Conservation (phyloP, 37 sponge, comb jelly and placozoan genomes). For the Axinella damicornis region DNA sequence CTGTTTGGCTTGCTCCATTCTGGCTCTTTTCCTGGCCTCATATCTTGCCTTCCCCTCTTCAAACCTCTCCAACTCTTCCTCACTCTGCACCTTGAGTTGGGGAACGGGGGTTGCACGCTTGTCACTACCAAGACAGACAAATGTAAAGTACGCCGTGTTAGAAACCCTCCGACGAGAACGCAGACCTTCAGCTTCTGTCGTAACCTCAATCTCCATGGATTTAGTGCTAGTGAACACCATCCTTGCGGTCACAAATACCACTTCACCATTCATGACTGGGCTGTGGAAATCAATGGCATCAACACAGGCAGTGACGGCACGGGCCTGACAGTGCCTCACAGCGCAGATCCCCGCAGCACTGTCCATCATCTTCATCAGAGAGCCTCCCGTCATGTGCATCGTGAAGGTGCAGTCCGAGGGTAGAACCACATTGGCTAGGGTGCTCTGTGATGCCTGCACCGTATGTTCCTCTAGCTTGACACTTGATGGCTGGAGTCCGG, state of each 20-base stretch:
- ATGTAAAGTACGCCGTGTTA: conserved; percentile 85
- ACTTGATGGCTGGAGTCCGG: not conserved
- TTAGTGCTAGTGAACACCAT: conserved; percentile 62
- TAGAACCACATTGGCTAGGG: conserved; percentile 70
- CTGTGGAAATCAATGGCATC: conserved; percentile 88
- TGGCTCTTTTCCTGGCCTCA: conserved; percentile 49
- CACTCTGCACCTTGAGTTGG: conserved; percentile 43
- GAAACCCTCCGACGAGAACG: conserved; percentile 42
- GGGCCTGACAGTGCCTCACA: conserved; percentile 60
- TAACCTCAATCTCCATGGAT: conserved; percentile 82
- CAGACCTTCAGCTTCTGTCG: conserved; percentile 67
- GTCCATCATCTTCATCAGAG: conserved; percentile 96
- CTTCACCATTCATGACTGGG: conserved; percentile 76
- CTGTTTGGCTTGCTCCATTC: conserved; percentile 27
- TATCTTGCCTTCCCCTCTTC: conserved; percentile 64
- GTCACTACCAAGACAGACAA: conserved; percentile 80
- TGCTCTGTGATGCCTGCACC: conserved; percentile 53
- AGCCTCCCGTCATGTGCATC: conserved; percentile 74
- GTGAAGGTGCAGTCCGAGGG: conserved; percentile 78
- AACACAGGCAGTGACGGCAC: conserved; percentile 83
- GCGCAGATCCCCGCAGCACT: conserved; percentile 83
- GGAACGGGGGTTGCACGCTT: conserved; percentile 51
- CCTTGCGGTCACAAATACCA: conserved; percentile 78
- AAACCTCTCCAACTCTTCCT: conserved; percentile 66
- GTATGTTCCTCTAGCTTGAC: conserved; percentile 1